These are phyloP conservation scores for Spongia lamella DNA, from an alignment of 37 sponge, comb jelly and placozoan genomes.

Conservation along the genomic window DNA sequence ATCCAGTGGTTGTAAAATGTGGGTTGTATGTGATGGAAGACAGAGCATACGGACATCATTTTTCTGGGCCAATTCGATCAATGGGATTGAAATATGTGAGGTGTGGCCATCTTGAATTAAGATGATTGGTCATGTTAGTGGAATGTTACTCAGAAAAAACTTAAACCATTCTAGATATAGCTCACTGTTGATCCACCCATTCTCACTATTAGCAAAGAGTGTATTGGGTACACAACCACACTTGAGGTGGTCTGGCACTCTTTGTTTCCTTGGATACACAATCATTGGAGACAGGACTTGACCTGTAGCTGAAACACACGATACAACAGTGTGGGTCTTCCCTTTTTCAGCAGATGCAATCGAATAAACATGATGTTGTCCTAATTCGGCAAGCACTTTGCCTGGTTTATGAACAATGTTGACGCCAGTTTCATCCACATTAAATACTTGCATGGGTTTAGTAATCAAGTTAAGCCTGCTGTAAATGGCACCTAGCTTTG, in stretches of 20 bases:
- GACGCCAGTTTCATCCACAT: constrained; percentile 41
- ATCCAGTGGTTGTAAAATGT: constrained; percentile 60
- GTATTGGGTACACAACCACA: constrained; percentile 33
- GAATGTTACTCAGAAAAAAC: constrained; percentile 34
- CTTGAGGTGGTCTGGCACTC: not conserved
- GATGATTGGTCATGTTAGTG: constrained; percentile 24
- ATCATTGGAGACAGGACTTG: constrained; percentile 16
- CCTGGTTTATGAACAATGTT: constrained; percentile 33
- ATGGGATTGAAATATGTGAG: constrained; percentile 40
- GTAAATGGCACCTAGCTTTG: constrained; percentile 30
- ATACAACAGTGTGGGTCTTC: constrained; percentile 31
- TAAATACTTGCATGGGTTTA: constrained; percentile 52
- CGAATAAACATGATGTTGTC: constrained; percentile 29
- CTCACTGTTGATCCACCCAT: constrained; percentile 42
- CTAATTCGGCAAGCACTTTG: constrained; percentile 23
- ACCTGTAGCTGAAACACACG: constrained; percentile 37
- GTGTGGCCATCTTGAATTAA: constrained; percentile 48
- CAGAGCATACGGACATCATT: constrained; percentile 57
- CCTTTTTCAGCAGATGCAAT: constrained; percentile 33
- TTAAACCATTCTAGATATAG: constrained; percentile 35
- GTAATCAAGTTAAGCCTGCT: constrained; percentile 28
- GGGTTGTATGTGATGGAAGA: constrained; percentile 51
- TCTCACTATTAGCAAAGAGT: constrained; percentile 34
- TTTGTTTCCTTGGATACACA: constrained; percentile 41
- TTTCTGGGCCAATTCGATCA: constrained; percentile 46